A percentile compares a stretch with the other conserved stretches of the same genome.
These are phyloP conservation scores for Stenotaenia linearis DNA, from an alignment of 2,888 invertebrate species.

Conservation along the genomic window DNA sequence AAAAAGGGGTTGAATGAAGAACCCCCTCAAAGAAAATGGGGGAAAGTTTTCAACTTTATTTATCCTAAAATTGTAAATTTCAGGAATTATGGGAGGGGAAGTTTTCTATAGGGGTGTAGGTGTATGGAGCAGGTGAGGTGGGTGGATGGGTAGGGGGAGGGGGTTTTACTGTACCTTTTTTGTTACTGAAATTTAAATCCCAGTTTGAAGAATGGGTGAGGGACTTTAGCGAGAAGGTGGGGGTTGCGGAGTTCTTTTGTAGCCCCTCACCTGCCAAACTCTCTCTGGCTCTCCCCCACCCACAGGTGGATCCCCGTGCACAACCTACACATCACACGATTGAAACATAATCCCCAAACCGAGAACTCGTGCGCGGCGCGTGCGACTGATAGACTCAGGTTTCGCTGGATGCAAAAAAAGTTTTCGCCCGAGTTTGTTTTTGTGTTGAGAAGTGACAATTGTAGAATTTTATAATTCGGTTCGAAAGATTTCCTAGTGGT, in stretches of 20 bases:
- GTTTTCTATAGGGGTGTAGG: background rate
- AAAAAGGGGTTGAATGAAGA: background rate
- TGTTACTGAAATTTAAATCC: conserved; percentile 5
- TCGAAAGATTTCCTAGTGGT: background rate
- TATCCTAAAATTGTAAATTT: background rate
- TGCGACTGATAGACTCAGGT: background rate
- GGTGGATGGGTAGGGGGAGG: too few relatives aligned
- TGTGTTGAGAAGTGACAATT: background rate
- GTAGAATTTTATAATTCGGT: background rate
- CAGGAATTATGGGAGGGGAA: background rate
- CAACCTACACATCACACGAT: background rate
- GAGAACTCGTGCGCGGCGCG: background rate
- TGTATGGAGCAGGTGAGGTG: background rate
- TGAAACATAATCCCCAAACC: conserved; percentile 9
- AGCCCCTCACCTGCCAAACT: background rate
- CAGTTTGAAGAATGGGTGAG: background rate
- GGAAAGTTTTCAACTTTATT: background rate
- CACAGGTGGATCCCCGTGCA: background rate
- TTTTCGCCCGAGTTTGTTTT: too few relatives aligned
- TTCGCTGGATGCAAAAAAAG: background rate
- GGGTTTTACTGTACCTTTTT: background rate
- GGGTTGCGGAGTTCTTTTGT: background rate
- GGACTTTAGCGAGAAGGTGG: background rate
- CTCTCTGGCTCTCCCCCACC: background rate
- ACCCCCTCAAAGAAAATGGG: background rate